Evolutionary conservation across 2,888 invertebrate genomes (phyloP), one percentile per base, ranked within the genome.

Genomic region (Drosophila picticornis): DNA sequence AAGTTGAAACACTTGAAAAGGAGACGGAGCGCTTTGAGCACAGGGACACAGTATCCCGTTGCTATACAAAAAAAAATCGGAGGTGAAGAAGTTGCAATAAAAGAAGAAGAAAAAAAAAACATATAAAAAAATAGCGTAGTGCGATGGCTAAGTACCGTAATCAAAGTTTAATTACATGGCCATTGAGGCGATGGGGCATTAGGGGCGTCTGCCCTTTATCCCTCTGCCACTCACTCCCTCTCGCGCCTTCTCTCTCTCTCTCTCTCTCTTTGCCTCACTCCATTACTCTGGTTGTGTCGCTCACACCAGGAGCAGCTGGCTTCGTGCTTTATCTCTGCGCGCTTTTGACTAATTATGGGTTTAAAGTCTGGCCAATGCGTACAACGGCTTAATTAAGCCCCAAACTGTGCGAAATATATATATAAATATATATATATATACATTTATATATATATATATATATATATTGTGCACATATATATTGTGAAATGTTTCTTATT

Each of bases 81-180:
- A 76, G 77, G 73, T 73, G 51, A 36, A 81, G 71, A 80, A 77
- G 70, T 81, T 78, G 60, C 46, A 72, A 72, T 56, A 43, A 68
- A 55, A 43, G 50, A 43, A 52, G n/a, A n/a, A n/a, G n/a, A n/a
- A 16, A 16, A 36, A 34, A 16, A 66, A 38, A 32, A 29, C 2
- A 22, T n/a, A 19, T 19, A 22, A 58, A 52, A 55, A 64, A 69
- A 36, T 62, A 48, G 62, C 85, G 86, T 84, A 86, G 82, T 80
- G 72, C 76, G 74, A 66, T 82, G 84, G 87, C 82, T 88, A 88
- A 86, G 85, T 86, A 86, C 89, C 85, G 85, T 86, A 86, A 86
- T 86, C 85, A 86, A 88, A 86, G 89, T 86, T 86, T 86, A 86
- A 86, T 86, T 86, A 88, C 87, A 80, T 80, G 80, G 82, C 84